Evolutionary conservation across 2,888 invertebrate genomes (phyloP).

Genomic region (Empis livida): DNA sequence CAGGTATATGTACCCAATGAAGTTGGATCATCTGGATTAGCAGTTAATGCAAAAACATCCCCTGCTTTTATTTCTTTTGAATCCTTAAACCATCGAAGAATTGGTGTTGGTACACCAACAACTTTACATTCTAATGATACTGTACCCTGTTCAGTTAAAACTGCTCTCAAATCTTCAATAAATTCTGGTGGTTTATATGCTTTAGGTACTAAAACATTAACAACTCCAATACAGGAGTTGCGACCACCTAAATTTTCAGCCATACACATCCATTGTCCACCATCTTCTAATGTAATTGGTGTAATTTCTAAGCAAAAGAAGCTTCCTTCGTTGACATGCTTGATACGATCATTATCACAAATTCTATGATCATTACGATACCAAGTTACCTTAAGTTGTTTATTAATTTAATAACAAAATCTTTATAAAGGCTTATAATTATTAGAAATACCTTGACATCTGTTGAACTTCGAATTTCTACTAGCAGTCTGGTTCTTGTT

Average conservation of each 20-base stretch:
- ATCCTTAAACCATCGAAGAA: slow-evolving; percentile 67
- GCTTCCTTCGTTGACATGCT: slow-evolving; percentile 68
- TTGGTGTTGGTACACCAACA: slow-evolving; percentile 76
- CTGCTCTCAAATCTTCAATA: slow-evolving; percentile 67
- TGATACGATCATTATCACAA: slow-evolving; percentile 59
- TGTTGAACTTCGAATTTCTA: slow-evolving; percentile 67
- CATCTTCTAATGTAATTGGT: slow-evolving; percentile 68
- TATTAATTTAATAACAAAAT: slow-evolving; percentile 1
- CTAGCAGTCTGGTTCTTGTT: slow-evolving; percentile 69
- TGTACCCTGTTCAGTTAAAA: slow-evolving; percentile 75
- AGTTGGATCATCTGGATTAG: slow-evolving; percentile 71
- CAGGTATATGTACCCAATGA: slow-evolving; percentile 79
- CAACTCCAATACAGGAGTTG: slow-evolving; percentile 60
- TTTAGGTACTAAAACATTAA: slow-evolving; percentile 74
- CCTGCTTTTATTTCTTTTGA: slow-evolving; percentile 79
- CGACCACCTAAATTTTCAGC: slow-evolving; percentile 65
- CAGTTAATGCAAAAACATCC: slow-evolving; percentile 76
- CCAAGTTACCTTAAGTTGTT: slow-evolving; percentile 70
- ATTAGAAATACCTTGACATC: slow-evolving; percentile 55
- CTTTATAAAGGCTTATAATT: neutral
- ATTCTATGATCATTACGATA: slow-evolving; percentile 69
- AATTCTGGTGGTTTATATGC: slow-evolving; percentile 82
- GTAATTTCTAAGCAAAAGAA: slow-evolving; percentile 76
- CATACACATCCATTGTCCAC: slow-evolving; percentile 74
- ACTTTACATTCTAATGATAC: slow-evolving; percentile 87